Conservation (phyloP, 2,797 vertebrate genomes). For the Xenentodon cancila region DNA sequence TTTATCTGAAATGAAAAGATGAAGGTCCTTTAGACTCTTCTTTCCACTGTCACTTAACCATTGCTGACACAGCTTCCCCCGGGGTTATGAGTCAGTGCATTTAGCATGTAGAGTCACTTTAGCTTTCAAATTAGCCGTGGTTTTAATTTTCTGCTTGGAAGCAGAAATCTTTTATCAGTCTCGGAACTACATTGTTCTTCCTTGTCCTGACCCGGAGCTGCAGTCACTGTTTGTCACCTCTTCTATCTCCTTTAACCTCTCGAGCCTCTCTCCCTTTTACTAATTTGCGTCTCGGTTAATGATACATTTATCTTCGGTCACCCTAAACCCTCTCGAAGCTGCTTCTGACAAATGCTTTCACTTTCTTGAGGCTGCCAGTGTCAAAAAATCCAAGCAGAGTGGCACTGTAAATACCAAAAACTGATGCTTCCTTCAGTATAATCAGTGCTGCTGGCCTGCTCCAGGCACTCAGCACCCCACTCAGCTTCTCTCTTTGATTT, state of each 20-base stretch:
- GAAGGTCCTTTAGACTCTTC: conserved; percentile 20
- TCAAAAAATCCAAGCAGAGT: conserved; percentile 68
- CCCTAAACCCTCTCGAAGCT: conserved; percentile 65
- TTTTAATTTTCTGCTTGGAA: conserved; percentile 1
- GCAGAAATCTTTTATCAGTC: conserved; percentile 7
- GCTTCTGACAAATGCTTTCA: conserved; percentile 61
- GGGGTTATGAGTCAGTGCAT: conserved; percentile 18
- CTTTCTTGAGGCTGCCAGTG: conserved; percentile 53
- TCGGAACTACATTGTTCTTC: background rate
- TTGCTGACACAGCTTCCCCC: conserved; percentile 14
- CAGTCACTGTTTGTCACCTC: background rate
- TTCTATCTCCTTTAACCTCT: conserved; percentile 16
- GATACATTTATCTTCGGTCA: conserved; percentile 74
- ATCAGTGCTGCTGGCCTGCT: conserved; percentile 65
- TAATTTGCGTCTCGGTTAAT: conserved; percentile 63
- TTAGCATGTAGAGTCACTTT: conserved; percentile 12
- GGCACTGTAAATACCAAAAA: conserved; percentile 77
- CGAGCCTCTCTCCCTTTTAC: conserved; percentile 8
- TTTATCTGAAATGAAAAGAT: conserved; percentile 51
- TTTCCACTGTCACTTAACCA: conserved; percentile 12
- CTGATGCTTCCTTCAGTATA: conserved; percentile 67
- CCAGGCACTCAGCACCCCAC: conserved; percentile 43
- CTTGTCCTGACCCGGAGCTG: conserved; percentile 5
- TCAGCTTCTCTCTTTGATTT: conserved; percentile 56
- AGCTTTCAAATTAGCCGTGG: conserved; percentile 5